Conservation (phyloP, 2,888 invertebrate genomes). For the Pollenia angustigena region DNA sequence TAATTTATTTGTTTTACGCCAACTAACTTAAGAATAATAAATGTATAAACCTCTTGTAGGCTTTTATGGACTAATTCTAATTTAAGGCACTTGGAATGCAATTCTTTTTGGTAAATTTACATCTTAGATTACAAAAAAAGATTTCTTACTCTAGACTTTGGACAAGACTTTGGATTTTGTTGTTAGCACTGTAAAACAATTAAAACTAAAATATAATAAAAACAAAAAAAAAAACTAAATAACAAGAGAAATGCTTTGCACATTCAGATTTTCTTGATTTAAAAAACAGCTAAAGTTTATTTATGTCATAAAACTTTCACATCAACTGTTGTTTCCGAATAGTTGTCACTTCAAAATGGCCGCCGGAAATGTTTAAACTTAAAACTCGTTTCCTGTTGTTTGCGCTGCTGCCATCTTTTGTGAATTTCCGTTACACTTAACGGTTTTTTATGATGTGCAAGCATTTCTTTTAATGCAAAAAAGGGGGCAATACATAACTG, state of each 20-base stretch:
- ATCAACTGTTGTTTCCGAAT: background rate
- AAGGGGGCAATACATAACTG: conserved; percentile 84
- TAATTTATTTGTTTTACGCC: background rate
- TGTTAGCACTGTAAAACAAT: conserved; percentile 70
- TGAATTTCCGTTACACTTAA: conserved; percentile 50
- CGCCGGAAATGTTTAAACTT: conserved; percentile 76
- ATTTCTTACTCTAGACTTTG: conserved; percentile 74
- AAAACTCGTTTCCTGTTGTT: conserved; percentile 57
- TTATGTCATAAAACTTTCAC: background rate
- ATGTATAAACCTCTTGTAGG: conserved; percentile 40
- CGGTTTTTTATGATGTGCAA: conserved; percentile 81
- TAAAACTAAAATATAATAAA: conserved; percentile 40
- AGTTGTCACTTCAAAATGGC: conserved; percentile 71
- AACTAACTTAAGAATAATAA: background rate
- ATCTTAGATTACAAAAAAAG: conserved; percentile 29
- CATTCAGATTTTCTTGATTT: conserved; percentile 29
- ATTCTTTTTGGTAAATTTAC: conserved; percentile 50
- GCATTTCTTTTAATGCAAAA: conserved; percentile 84
- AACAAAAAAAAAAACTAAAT: conserved; percentile 40
- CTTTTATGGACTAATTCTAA: conserved; percentile 57
- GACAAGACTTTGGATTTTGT: conserved; percentile 83
- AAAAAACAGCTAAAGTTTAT: background rate
- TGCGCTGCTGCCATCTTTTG: conserved; percentile 65
- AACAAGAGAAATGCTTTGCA: conserved; percentile 74
- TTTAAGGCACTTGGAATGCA: conserved; percentile 83